Base-by-base conservation (phyloP, 2,797 vertebrate species). In the Danio choprae region DNA sequence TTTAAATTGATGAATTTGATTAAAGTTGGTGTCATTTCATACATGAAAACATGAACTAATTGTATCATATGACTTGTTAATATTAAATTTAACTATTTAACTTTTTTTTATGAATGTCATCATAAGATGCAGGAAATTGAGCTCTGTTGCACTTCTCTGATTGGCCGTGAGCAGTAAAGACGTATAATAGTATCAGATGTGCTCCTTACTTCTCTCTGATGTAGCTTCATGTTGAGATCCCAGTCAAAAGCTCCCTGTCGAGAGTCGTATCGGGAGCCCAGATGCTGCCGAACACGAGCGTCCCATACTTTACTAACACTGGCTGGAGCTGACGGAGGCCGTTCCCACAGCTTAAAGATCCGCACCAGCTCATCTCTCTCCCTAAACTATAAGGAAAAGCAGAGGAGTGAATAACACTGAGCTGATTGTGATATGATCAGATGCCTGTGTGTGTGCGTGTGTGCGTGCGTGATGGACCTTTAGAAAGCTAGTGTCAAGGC, bases 191-290 rank as follows among this genome's bases (percentile, higher is more conserved):
- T 53, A 67, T 43, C 38, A 5, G 0, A 43, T 53, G 3, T 0
- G 20, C 51, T 8, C 74, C 87, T 77, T 87, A 97, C 96, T 88
- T 94, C 95, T 73, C 92, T 95, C 43, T 95, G 91, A 0, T 97
- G 93, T 58, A 98, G 90, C 87, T 97, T 97, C 95, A 98, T 97
- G 44, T 82, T 89, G 51, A 98, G 94, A 86, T 98, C 96, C 96
- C 96, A 98, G 91, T 98, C 96, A 16, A 95, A 96, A 86, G 92
- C 92, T 4, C 95, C 95, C 3, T 59, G 88, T 70, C 92, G 92
- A 18, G 94, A 89, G 80, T 97, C 94, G 0, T 97, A 97, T 44
- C 96, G 94, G 0, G 91, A 90, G 44, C 95, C 95, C 43, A 97
- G 91, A 87, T 96, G 95, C 77, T 95, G 93, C 58, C 96, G 92